Conservation (phyloP, 2,113 vertebrate genomes). For the Gasterosteus aculeatus region DNA sequence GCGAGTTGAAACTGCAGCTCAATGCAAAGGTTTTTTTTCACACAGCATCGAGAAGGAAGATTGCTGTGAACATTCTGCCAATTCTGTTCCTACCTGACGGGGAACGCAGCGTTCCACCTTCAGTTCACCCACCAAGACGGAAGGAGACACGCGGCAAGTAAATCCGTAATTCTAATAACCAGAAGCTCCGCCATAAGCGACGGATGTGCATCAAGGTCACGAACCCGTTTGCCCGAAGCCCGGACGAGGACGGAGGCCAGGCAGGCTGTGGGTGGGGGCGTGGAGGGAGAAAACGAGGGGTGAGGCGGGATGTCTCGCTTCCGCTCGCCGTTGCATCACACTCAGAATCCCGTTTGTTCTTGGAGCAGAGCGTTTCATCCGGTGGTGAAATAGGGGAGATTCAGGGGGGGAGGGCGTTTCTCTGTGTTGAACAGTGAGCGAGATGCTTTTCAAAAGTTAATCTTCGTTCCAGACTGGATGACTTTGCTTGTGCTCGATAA, state of each 20-base stretch:
- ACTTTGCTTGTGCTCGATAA: background rate
- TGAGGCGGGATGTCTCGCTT: background rate
- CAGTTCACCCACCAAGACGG: background rate
- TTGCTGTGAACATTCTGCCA: background rate
- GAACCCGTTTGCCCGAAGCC: slow-evolving; percentile 47
- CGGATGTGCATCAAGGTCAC: slow-evolving; percentile 36
- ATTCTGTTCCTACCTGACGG: background rate
- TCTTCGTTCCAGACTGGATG: background rate
- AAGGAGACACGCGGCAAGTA: background rate
- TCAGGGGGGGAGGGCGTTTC: too few species aligned
- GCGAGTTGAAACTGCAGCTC: background rate
- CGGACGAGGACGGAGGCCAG: slow-evolving; percentile 25
- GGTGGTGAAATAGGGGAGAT: too few species aligned
- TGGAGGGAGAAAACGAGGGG: background rate
- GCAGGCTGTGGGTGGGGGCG: slow-evolving; percentile 3
- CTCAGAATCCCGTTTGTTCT: background rate
- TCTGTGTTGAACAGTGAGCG: too few species aligned
- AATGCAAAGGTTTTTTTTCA: slow-evolving; percentile 22
- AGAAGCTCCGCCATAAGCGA: slow-evolving; percentile 7
- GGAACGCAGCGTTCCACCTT: background rate
- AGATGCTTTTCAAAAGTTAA: too few species aligned
- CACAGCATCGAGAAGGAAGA: background rate
- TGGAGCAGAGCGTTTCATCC: too few species aligned
- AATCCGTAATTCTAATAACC: background rate
- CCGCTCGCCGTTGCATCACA: slow-evolving; percentile 2